phyloP scores from a whole-genome alignment of 1,140 invertebrate species.

The Caenorhabditis latens region DNA sequence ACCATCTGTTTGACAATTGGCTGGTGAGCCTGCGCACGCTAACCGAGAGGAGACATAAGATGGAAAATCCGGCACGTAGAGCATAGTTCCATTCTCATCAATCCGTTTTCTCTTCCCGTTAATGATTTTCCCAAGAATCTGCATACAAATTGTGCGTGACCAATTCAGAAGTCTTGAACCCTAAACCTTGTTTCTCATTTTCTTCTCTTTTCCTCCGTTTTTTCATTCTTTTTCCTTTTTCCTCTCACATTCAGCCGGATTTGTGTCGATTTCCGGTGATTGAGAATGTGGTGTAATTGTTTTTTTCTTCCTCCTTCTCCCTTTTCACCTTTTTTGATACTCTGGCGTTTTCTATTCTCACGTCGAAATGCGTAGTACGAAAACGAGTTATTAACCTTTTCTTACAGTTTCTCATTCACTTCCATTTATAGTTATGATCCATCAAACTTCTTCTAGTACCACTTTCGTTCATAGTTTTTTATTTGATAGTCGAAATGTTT shows the following conservation, averaged over 20 bases:
- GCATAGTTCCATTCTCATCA: conserved; percentile 40
- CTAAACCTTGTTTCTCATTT: background rate
- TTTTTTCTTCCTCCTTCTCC: background rate
- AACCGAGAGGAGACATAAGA: background rate
- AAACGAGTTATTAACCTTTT: conserved; percentile 47
- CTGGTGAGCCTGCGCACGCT: background rate
- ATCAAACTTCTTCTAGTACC: background rate
- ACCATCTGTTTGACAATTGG: conserved; percentile 51
- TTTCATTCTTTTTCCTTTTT: background rate
- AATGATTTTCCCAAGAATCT: conserved; percentile 37
- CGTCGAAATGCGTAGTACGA: background rate
- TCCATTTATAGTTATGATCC: conserved; percentile 30
- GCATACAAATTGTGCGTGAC: conserved; percentile 52
- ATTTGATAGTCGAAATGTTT: background rate
- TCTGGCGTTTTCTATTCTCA: background rate
- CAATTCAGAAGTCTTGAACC: conserved; percentile 46
- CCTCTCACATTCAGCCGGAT: conserved; percentile 39
- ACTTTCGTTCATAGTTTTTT: conserved; percentile 10
- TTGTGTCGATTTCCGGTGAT: conserved; percentile 54
- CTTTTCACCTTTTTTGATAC: conserved; percentile 32
- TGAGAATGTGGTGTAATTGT: conserved; percentile 47
- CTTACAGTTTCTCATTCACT: conserved; percentile 20
- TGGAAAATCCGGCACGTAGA: background rate
- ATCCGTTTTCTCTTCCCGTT: conserved; percentile 12
- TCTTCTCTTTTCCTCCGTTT: background rate